A percentile compares a stretch with the other conserved stretches of the same genome.
Evolutionary conservation across 2,113 vertebrate genomes (phyloP).

Genomic region (Pterocles gutturalis): DNA sequence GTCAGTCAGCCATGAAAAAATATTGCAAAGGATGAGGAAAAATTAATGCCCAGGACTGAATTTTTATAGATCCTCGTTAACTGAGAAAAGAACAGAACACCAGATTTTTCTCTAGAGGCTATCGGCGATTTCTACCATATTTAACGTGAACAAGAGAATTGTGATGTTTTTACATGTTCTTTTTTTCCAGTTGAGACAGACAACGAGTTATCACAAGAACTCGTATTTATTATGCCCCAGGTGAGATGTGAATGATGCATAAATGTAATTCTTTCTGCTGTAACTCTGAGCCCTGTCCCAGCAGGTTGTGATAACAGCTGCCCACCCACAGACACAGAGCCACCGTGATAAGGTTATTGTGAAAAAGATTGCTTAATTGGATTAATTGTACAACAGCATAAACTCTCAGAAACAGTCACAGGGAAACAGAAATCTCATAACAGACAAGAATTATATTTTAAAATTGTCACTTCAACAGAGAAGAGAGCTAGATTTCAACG

Average conservation of each 20-base stretch:
- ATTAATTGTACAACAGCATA: not conserved
- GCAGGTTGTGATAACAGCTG: not conserved
- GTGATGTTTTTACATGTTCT: not conserved
- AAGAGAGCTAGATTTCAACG: not conserved
- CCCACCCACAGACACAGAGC: not conserved
- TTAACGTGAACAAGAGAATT: not conserved
- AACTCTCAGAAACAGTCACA: not conserved
- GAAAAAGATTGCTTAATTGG: slow-evolving; percentile 4
- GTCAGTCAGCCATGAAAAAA: not conserved
- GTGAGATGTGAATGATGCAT: not conserved
- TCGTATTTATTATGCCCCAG: not conserved
- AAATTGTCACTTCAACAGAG: not conserved
- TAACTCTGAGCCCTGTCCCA: not conserved
- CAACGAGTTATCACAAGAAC: not conserved
- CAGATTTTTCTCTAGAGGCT: not conserved
- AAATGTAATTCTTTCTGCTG: not conserved
- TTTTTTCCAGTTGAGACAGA: not conserved
- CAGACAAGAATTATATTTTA: not conserved
- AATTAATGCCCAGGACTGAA: not conserved
- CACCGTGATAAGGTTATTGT: not conserved
- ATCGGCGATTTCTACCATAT: not conserved
- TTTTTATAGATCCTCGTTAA: not conserved
- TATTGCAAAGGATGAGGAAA: not conserved
- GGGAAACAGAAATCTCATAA: not conserved
- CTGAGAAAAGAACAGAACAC: not conserved